Evolutionary conservation across 1,140 invertebrate species (phyloP).

Genomic region (Lepidostoma basale): DNA sequence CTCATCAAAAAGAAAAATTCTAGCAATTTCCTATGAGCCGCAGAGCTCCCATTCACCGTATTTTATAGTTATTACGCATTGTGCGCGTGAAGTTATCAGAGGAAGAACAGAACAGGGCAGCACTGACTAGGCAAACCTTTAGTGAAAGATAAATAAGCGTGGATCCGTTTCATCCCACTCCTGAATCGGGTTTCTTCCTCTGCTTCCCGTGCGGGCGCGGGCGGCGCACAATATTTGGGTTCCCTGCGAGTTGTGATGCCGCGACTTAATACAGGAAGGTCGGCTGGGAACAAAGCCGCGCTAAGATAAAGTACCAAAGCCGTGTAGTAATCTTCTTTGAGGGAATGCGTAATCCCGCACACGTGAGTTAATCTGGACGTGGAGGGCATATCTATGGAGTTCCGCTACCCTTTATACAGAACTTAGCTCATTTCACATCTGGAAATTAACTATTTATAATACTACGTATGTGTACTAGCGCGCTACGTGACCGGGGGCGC

Average conservation of each 20-base stretch:
- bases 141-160: background rate
- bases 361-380: slow-evolving; percentile 45
- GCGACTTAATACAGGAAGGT: background rate
- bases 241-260: background rate
- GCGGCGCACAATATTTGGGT: background rate
- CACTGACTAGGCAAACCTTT: background rate
- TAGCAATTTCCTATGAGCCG: no score
- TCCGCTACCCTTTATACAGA: background rate
- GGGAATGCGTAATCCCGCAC: slow-evolving; percentile 45
- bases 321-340: slow-evolving; percentile 44
- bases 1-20: no score
- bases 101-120: no score
- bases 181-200: background rate
- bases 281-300: slow-evolving; percentile 36
- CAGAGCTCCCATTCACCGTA: no score
- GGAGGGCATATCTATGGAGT: slow-evolving; percentile 31
- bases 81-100: no score
- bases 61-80: no score
- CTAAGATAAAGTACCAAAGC: slow-evolving; percentile 44
- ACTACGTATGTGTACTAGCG: background rate
- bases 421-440: slow-evolving; percentile 3
- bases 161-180: background rate
- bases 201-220: background rate
- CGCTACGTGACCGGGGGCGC: background rate
- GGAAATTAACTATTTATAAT: slow-evolving; percentile 32